Evolutionary conservation across 2,113 vertebrate genomes (phyloP).

Genomic region (Trogon melanurus): DNA sequence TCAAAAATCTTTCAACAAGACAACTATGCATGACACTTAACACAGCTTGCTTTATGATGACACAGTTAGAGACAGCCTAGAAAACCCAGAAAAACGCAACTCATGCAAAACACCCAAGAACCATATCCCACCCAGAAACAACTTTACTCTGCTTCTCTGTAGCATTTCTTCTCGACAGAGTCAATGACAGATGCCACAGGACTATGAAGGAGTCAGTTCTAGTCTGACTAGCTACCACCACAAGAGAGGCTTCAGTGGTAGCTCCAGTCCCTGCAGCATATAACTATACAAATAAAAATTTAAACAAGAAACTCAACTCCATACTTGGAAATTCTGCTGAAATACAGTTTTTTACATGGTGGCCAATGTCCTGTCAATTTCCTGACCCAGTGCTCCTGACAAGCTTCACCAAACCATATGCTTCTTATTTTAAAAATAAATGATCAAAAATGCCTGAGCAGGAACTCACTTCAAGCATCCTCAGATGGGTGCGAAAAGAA

Average conservation of each 20-base stretch:
- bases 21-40: background rate
- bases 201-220: background rate
- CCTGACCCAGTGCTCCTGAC: background rate
- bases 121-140: background rate
- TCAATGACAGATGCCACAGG: background rate
- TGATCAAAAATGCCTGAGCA: background rate
- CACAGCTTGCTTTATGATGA: background rate
- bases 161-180: background rate
- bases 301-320: background rate
- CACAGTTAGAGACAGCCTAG: background rate
- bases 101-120: background rate
- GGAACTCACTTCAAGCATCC: background rate
- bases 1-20: background rate
- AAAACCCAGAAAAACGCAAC: background rate
- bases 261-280: background rate
- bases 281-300: background rate
- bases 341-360: background rate
- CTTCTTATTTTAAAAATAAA: background rate
- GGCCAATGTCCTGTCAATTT: background rate
- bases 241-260: background rate
- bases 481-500: background rate
- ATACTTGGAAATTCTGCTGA: background rate
- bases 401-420: background rate
- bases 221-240: background rate
- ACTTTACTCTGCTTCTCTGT: background rate